Conservation (phyloP, 2,888 invertebrate species). For the Volucella zonaria region DNA sequence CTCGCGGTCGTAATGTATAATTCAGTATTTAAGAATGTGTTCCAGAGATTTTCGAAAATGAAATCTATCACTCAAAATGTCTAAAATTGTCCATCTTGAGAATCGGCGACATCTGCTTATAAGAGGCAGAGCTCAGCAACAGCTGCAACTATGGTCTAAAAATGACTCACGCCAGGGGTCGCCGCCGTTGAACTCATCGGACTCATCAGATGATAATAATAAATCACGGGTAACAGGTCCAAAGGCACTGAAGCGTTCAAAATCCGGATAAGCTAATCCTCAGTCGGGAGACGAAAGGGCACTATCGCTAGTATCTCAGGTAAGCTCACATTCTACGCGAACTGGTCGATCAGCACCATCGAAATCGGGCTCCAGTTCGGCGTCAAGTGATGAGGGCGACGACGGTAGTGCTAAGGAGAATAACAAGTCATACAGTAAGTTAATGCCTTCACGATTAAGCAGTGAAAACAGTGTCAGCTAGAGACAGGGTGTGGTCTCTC, state of each 20-base stretch:
- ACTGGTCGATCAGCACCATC: slow-evolving; percentile 75
- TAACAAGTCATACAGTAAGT: slow-evolving; percentile 73
- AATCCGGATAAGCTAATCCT: slow-evolving; percentile 72
- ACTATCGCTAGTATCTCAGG: slow-evolving; percentile 78
- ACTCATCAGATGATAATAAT: slow-evolving; percentile 82
- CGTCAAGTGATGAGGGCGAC: slow-evolving; percentile 66
- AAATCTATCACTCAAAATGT: slow-evolving; percentile 71
- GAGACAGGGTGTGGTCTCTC: slow-evolving; percentile 70
- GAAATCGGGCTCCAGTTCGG: slow-evolving; percentile 78
- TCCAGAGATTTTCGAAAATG: slow-evolving; percentile 71
- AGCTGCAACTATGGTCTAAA: slow-evolving; percentile 76
- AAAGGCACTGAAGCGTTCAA: slow-evolving; percentile 72
- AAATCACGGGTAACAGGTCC: slow-evolving; percentile 78
- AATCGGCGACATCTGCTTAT: slow-evolving; percentile 58
- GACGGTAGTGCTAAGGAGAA: slow-evolving; percentile 68
- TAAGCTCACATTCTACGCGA: slow-evolving; percentile 80
- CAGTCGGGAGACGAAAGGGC: slow-evolving; percentile 75
- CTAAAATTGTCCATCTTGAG: slow-evolving; percentile 50
- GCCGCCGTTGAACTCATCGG: slow-evolving; percentile 82
- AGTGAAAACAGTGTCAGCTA: slow-evolving; percentile 77
- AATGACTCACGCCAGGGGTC: slow-evolving; percentile 81
- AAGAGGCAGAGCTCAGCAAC: slow-evolving; percentile 21
- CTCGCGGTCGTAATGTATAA: slow-evolving; percentile 62
- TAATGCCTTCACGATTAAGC: slow-evolving; percentile 76
- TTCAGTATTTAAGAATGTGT: slow-evolving; percentile 55